Evolutionary conservation across 2,797 vertebrate species (phyloP), one percentile per base, ranked within the genome.

Genomic region (Ctenopoma kingsleyae): DNA sequence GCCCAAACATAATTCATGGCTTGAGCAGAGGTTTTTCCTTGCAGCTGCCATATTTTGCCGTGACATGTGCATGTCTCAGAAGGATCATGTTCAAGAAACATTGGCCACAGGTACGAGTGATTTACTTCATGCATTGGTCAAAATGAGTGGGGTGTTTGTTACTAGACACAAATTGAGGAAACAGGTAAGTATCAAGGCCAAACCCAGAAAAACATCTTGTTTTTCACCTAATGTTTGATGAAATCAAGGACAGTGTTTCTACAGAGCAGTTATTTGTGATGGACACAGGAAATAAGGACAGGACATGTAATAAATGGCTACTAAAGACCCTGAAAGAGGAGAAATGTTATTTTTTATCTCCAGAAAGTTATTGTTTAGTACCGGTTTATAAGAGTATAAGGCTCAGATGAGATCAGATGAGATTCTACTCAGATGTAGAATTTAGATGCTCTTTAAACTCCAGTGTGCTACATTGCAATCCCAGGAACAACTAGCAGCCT

Each of bases 1-100:
- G 85, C 84, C 83, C 69, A 60, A 82, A 85, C 80, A 83, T 91
- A 92, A 91, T 89, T 93, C 86, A 91, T 75, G 68, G 80, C 86
- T 86, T 81, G 73, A 83, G 74, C 69, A 82, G 78, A 87, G 68
- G 36, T 89, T 87, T 89, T 90, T 87, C 83, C 80, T 73, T 65
- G 64, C 80, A 76, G 78, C 76, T 72, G 78, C 80, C 83, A 84
- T 87, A 82, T 87, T 89, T 91, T 86, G 78, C 89, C 84, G 80
- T 87, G 88, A 89, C 83, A 90, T 76, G 83, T 60, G 58, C 71
- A 75, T 85, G 89, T 91, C 91, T 92, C 87, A 80, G 75, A 90
- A 86, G 85, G 79, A 87, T 81, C 79, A 71, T 80, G 86, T 78
- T 59, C 19, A 63, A 83, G 76, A 78, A 81, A 81, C 70, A 40